These are phyloP conservation scores for Darwinula stevensoni DNA, from an alignment of 2,888 invertebrate genomes.

Conservation along the genomic window DNA sequence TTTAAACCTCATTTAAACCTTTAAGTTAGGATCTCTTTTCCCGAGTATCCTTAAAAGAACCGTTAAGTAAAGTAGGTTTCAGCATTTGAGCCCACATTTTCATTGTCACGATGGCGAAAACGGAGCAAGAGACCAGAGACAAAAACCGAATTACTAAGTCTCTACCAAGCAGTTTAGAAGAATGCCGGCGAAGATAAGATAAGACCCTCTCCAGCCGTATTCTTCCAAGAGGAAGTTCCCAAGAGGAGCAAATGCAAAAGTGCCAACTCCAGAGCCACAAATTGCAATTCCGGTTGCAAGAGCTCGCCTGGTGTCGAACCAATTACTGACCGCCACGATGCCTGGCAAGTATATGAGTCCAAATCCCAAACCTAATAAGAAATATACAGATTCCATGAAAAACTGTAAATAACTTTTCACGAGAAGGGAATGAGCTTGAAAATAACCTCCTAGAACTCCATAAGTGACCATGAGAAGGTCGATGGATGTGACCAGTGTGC, in stretches of 20 bases:
- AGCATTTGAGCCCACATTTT: too few relatives aligned
- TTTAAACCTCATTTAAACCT: too few relatives aligned
- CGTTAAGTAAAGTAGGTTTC: too few relatives aligned
- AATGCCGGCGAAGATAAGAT: conserved; percentile 67
- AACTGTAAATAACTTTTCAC: too few relatives aligned
- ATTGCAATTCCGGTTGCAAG: conserved; percentile 50
- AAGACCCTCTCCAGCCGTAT: conserved; percentile 65
- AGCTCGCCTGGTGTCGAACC: conserved; percentile 81
- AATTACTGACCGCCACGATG: conserved; percentile 85
- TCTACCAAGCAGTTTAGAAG: conserved; percentile 62
- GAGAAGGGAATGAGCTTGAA: too few relatives aligned
- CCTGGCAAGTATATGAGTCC: conserved; percentile 84
- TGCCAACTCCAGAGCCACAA: conserved; percentile 68
- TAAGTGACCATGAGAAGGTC: conserved; percentile 19
- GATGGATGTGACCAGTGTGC: conserved; percentile 18
- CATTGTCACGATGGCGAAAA: too few relatives aligned
- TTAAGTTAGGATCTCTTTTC: too few relatives aligned
- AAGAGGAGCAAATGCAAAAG: conserved; percentile 77
- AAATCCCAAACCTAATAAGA: conserved; percentile 48
- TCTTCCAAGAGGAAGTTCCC: conserved; percentile 42
- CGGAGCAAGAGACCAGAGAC: too few relatives aligned
- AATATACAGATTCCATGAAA: neutral
- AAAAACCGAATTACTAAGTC: too few relatives aligned
- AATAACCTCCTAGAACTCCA: conserved; percentile 20
- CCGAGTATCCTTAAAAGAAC: too few relatives aligned